Evolutionary conservation across 2,113 vertebrate genomes (phyloP).

Genomic region (Catharus minimus): DNA sequence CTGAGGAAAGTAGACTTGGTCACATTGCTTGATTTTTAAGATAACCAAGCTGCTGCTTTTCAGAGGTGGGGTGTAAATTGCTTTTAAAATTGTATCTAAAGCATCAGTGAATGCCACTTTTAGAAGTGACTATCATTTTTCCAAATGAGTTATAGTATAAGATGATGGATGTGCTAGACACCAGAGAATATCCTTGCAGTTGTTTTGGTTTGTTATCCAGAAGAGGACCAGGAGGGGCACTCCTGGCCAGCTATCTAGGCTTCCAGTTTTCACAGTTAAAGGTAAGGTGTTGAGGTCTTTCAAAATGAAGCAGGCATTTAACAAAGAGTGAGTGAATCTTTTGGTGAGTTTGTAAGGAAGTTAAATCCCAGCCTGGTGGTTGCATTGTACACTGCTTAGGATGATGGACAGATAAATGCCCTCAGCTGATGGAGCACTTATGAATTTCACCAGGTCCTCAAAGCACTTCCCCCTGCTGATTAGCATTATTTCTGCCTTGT

Average conservation of each 20-base stretch:
- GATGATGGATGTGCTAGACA: not conserved
- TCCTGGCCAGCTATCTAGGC: not conserved
- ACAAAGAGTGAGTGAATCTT: not conserved
- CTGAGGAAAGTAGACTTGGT: not conserved
- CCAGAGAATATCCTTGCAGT: not conserved
- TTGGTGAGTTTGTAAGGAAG: not conserved
- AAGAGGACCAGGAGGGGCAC: not conserved
- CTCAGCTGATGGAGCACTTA: slow-evolving; percentile 25
- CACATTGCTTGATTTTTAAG: not conserved
- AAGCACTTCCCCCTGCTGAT: slow-evolving; percentile 8
- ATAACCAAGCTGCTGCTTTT: not conserved
- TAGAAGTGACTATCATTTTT: not conserved
- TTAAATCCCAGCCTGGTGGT: not conserved
- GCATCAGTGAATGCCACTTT: not conserved
- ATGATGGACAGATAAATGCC: not conserved
- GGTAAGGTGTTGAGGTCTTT: not conserved
- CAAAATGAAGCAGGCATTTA: not conserved
- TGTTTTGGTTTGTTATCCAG: not conserved
- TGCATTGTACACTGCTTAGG: not conserved
- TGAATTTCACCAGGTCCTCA: slow-evolving; percentile 21
- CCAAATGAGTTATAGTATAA: not conserved
- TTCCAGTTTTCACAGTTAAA: not conserved
- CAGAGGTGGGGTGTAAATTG: not conserved
- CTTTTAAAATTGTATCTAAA: not conserved
- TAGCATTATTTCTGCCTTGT: slow-evolving; percentile 29